Percentiles rank a stretch among this genome's conserved stretches.
phyloP scores from a whole-genome alignment of 2,888 invertebrate species.

The Apotomis turbidana region DNA sequence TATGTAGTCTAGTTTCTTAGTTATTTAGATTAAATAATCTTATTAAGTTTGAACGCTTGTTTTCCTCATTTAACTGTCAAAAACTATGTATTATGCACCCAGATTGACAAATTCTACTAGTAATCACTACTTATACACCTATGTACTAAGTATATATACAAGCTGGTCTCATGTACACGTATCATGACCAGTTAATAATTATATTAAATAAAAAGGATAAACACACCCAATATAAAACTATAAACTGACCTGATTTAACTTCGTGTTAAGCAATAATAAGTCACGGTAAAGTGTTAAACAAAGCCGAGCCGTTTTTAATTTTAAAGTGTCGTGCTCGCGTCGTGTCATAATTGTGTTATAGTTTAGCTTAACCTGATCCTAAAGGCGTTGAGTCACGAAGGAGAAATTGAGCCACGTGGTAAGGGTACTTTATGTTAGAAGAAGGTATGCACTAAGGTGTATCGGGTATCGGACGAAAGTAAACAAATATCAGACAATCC shows the following conservation, averaged over 20 bases:
- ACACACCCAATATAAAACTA: slow-evolving; percentile 1
- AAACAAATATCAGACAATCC: too few species aligned
- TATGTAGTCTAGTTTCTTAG: too few species aligned
- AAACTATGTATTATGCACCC: too few species aligned
- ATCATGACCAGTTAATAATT: neutral
- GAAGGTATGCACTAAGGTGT: neutral
- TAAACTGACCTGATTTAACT: slow-evolving; percentile 24
- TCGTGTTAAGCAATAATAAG: slow-evolving; percentile 24
- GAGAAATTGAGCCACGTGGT: slow-evolving; percentile 24
- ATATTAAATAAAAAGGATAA: neutral
- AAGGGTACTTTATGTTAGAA: slow-evolving; percentile 9
- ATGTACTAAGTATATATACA: too few species aligned
- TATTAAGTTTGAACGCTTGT: too few species aligned
- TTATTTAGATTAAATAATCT: too few species aligned
- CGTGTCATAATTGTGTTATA: slow-evolving; percentile 32
- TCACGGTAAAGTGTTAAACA: slow-evolving; percentile 30
- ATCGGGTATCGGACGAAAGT: too few species aligned
- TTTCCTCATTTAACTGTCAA: too few species aligned
- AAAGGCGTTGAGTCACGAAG: slow-evolving; percentile 27
- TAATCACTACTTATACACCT: too few species aligned
- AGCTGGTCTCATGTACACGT: too few species aligned
- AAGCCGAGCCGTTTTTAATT: slow-evolving; percentile 26
- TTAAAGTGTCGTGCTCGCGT: slow-evolving; percentile 29
- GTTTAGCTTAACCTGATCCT: slow-evolving; percentile 32
- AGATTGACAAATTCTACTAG: too few species aligned